Evolutionary conservation across 1,140 invertebrate species (phyloP), one percentile per base, ranked within the genome.

Genomic region (Nomia melanderi): DNA sequence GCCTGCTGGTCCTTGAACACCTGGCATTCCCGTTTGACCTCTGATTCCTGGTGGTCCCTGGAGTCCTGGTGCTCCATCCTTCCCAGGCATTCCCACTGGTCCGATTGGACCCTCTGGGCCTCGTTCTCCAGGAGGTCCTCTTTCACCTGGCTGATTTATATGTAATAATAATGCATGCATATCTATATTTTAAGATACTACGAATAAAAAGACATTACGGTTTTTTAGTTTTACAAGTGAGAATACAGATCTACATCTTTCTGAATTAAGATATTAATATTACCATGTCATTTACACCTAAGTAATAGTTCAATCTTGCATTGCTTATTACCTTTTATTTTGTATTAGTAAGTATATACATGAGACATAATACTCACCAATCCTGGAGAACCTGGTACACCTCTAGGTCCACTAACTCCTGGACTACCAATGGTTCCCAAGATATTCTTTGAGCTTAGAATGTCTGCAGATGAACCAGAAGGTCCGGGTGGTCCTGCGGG

Each of bases 1-100:
- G 23, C 93, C 93, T 77, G 89, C 90, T 44, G 88, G 80, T 44
- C 93, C 93, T 65, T 91, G 94, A 47, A 95, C 89, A 54, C 96
- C 93, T 27, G 91, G 90, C 74, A 88, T 85, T 71, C 94, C 94
- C 29, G 90, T 88, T 66, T 91, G 90, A 36, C 93, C 93, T 70
- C 91, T 84, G 59, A 87, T 83, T 39, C 93, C 92, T 0, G 90
- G 85, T 7, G 81, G 79, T 12, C 93, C 92, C 65, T 88, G 83
- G 6, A 90, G 59, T 27, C 93, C 93, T 31, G 91, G 87, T 14
- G 88, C 74, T n/a, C 93, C 93, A 62, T 93, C 87, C 73, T 91
- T 92, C n/a, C 93, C 93, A 7, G 92, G 90, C 12, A 90, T 83
- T 67, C 92, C 92, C 6, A 87, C 85, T 14, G 77, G 57, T 70